Evolutionary conservation across 2,888 invertebrate species (phyloP), one percentile per base, ranked within the genome.

Genomic region (Carabus problematicus): DNA sequence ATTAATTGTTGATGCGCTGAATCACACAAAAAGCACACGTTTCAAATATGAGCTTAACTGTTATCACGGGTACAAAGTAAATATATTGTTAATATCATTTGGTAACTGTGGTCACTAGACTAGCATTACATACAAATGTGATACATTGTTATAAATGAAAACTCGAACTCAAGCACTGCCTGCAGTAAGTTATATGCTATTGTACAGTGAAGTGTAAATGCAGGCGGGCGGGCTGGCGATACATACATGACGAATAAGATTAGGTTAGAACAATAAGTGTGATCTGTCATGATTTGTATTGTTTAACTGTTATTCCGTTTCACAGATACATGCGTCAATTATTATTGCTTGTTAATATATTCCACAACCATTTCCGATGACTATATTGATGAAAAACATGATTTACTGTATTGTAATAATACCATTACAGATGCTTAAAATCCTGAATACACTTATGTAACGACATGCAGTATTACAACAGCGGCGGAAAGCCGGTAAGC

Each of bases 11-110:
- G 47, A 39, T 54, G 29, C 59, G 54, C 43, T 11, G 56, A 59
- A 61, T 69, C 62, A 69, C 69, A 69, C 62, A 45, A 62, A 66
- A 69, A 69, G 69, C 69, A 69, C 69, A 69, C 69, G 62, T 29
- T 45, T 58, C 18, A 54, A 64, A 54, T 64, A 58, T 64, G 66
- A 66, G 66, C 66, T 29, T 58, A 58, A 59, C 43, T 59, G 19
- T 56, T 67, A 60, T 67, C 67, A 67, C 67, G 60, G 29, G 67
- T 67, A 56, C 59, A 61, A 61, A 55, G 59, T 67, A 60, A 43
- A 62, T 61, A 61, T 47, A 47, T 60, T 67, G 42, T 67, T 67
- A 69, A 69, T 69, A 69, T 69, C 69, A 62, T 69, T 62, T 69
- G 69, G 69, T 69, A 69, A 69, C 69, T 69, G 69, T 54, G 61